Base-by-base conservation (phyloP, 2,113 vertebrate genomes). In the Paedocypris sp. region DNA sequence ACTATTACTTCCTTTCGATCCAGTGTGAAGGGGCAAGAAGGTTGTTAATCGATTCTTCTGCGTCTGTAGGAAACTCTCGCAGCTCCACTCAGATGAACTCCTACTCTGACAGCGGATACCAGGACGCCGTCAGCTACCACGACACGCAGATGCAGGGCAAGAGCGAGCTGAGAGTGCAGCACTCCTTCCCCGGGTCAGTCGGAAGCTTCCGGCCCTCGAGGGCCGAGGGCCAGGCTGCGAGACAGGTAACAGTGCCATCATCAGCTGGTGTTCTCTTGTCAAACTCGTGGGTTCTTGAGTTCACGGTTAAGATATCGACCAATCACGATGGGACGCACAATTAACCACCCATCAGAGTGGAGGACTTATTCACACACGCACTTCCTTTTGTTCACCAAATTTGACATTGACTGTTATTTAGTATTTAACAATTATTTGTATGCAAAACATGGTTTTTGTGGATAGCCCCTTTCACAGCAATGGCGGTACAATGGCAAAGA, bases 61-160 rank as follows among this genome's bases (percentile, higher is more conserved):
- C 88, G 75, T 97, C 94, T 6, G 64, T 82, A 38, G 94, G 91
- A 74, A 97, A 97, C 79, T 97, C 92, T 0, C 91, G 88, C 76
- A 93, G 89, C 82, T 95, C 94, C 60, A 92, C 90, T 26, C 94
- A 94, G 75, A 98, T 98, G 90, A 98, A 98, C 85, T 98, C 94
- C 3, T 97, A 97, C 56, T 92, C 94, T 6, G 94, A 98, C 81
- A 98, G 94, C 31, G 94, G 94, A 70, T 97, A 96, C 82, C 94
- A 97, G 75, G 94, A 98, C 85, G 87, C 90, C 62, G 84, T 86
- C 75, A 91, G 87, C 82, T 97, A 92, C 79, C 87, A 89, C 81
- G 85, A 87, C 76, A 88, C 82, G 82, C 92, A 94, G 64, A 88
- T 80, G 59, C 36, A 83, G 78, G 86, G 70, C 74, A 96, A 94